Base-by-base conservation (phyloP, 2,888 invertebrate species). In the Trimorus sp. region DNA sequence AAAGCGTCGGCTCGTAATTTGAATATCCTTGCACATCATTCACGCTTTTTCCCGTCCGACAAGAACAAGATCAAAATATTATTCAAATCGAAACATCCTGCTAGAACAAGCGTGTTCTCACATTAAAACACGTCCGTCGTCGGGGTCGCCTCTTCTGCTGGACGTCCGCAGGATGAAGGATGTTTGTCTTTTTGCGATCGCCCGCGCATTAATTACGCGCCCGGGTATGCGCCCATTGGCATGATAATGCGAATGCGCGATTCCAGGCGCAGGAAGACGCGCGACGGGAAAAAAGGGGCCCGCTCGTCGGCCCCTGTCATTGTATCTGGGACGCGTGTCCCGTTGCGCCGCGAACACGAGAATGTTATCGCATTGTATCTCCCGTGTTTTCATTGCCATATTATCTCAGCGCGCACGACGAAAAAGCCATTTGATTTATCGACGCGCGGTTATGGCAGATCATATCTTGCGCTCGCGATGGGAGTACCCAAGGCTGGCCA, bases 281-380 rank as follows among this genome's bases (percentile, higher is more conserved):
- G 53, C 16, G 60, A 66, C 73, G 79, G 71, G 80, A 68, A 73
- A 79, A 69, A 79, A 78, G 71, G 56, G 76, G 26, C 45, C 70
- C 26, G 45, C 74, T 79, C 82, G 83, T 66, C 78, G 45, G 74
- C 68, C 73, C 78, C 71, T 78, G 82, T 82, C 83, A 75, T 84
- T 77, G 84, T 84, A 82, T 69, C 70, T 78, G 77, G 77, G 77
- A 90, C 89, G 88, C 89, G 88, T 88, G 87, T 88, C 86, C 85
- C 84, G 86, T 87, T 88, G 86, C 83, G 74, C 83, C 82, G 85
- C 84, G 82, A 84, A 84, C 86, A 85, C 83, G 88, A 86, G 90
- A 90, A 90, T 90, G 89, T 91, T 90, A 90, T 90, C 90, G 87
- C 88, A 85, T 86, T 88, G 89, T 90, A 90, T 90, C 89, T 89